Evolutionary conservation across 2,888 invertebrate species (phyloP).

Genomic region (Trachelus tabidus): DNA sequence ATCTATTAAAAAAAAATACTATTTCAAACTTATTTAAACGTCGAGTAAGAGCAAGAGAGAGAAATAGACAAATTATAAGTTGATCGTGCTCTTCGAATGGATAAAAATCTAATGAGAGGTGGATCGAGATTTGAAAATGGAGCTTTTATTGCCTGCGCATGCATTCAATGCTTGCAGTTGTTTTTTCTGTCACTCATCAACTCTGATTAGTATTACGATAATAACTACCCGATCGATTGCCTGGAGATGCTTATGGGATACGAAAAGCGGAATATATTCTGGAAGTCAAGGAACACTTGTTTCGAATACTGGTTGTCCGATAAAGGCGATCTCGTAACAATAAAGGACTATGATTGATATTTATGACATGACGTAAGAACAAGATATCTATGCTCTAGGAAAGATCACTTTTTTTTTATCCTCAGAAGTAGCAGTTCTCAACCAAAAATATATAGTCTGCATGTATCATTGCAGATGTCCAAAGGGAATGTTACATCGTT

Average conservation of each 20-base stretch:
- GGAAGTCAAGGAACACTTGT: neutral
- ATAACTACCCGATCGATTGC: constrained; percentile 28
- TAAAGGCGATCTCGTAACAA: neutral
- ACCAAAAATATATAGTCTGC: neutral
- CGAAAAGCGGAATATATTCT: neutral
- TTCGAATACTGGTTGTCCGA: neutral
- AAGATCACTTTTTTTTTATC: neutral
- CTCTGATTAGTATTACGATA: constrained; percentile 32
- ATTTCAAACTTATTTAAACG: neutral
- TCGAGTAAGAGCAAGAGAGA: constrained; percentile 2
- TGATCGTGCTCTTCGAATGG: neutral
- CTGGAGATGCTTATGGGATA: constrained; percentile 23
- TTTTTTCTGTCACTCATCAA: neutral
- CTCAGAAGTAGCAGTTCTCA: neutral
- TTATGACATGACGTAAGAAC: neutral
- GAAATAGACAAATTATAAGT: neutral
- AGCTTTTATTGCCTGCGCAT: neutral
- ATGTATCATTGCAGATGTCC: neutral
- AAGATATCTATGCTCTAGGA: neutral
- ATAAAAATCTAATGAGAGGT: neutral
- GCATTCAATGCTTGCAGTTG: neutral
- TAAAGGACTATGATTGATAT: neutral
- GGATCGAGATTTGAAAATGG: neutral
- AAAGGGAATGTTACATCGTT: constrained; percentile 19
- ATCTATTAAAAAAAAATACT: neutral